A percentile compares a stretch with the other conserved stretches of the same genome.
Conservation (phyloP, 2,113 vertebrate species). For the Boulengeromyrus knoepffleri region DNA sequence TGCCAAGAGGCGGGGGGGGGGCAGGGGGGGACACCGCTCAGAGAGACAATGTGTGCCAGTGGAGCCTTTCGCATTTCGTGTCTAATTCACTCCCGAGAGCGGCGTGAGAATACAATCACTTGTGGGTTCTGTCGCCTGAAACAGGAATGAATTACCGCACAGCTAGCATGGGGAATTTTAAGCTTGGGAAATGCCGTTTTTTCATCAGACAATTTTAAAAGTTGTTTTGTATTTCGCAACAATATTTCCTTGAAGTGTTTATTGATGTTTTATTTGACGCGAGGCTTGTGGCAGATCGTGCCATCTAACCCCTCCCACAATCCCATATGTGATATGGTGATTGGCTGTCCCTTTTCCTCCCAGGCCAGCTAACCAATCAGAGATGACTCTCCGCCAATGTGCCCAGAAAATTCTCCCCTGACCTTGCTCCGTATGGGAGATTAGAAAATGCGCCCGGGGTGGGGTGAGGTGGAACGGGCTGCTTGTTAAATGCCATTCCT, state of each 20-base stretch:
- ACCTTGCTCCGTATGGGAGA: not conserved
- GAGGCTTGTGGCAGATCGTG: not conserved
- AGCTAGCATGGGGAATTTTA: not conserved
- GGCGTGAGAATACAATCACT: not conserved
- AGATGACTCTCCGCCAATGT: not conserved
- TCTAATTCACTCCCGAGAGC: not conserved
- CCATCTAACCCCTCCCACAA: not conserved
- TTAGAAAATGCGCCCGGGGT: not conserved
- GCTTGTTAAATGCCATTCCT: not conserved
- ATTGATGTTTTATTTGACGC: not conserved
- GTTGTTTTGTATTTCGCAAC: not conserved
- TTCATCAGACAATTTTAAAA: not conserved
- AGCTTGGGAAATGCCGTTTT: not conserved
- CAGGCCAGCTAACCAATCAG: not conserved
- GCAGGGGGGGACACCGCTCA: not conserved
- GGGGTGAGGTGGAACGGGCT: not conserved
- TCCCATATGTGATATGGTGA: not conserved
- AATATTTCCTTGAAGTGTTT: conserved; percentile 1
- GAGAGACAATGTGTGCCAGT: not conserved
- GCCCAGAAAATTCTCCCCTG: not conserved
- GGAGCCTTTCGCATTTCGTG: not conserved
- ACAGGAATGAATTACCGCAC: not conserved
- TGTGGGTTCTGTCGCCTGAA: not conserved
- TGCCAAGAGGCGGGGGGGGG: not conserved
- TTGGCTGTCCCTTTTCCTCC: not conserved